phyloP scores from a whole-genome alignment of 2,797 vertebrate genomes.

The Manis crassicaudata region DNA sequence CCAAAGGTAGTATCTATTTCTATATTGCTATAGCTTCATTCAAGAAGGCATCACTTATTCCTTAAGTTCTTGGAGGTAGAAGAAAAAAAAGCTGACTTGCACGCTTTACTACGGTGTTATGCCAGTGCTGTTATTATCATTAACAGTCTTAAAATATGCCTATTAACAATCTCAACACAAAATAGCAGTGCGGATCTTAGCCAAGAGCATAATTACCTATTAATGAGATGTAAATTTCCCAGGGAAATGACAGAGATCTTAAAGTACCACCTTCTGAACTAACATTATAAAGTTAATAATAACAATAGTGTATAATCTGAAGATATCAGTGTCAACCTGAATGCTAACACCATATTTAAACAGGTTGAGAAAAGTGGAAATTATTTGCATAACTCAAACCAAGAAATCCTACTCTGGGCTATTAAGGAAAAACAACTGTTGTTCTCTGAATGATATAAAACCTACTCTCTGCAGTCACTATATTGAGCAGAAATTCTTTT shows the following conservation, averaged over 20 bases:
- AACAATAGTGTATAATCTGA: slow-evolving; percentile 77
- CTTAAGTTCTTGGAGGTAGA: slow-evolving; percentile 48
- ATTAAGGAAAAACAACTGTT: slow-evolving; percentile 53
- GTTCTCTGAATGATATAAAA: slow-evolving; percentile 48
- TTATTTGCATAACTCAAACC: slow-evolving; percentile 69
- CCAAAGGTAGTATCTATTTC: background rate
- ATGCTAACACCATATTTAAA: slow-evolving; percentile 73
- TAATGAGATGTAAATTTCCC: slow-evolving; percentile 81
- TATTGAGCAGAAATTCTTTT: background rate
- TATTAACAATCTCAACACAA: slow-evolving; percentile 76
- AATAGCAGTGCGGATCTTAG: slow-evolving; percentile 67
- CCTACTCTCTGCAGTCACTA: background rate
- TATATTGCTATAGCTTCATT: background rate
- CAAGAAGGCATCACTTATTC: background rate
- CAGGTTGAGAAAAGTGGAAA: slow-evolving; percentile 63
- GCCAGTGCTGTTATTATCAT: slow-evolving; percentile 76
- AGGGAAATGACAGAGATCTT: slow-evolving; percentile 79
- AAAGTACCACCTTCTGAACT: slow-evolving; percentile 79
- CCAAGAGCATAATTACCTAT: slow-evolving; percentile 78
- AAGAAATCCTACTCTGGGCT: slow-evolving; percentile 56
- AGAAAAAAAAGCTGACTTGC: slow-evolving; percentile 42
- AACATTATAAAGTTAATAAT: slow-evolving; percentile 80
- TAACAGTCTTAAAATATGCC: slow-evolving; percentile 78
- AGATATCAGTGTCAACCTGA: slow-evolving; percentile 79
- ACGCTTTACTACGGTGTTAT: slow-evolving; percentile 67